phyloP scores from a whole-genome alignment of 1,140 invertebrate species.

The Drosophila fuyamai region DNA sequence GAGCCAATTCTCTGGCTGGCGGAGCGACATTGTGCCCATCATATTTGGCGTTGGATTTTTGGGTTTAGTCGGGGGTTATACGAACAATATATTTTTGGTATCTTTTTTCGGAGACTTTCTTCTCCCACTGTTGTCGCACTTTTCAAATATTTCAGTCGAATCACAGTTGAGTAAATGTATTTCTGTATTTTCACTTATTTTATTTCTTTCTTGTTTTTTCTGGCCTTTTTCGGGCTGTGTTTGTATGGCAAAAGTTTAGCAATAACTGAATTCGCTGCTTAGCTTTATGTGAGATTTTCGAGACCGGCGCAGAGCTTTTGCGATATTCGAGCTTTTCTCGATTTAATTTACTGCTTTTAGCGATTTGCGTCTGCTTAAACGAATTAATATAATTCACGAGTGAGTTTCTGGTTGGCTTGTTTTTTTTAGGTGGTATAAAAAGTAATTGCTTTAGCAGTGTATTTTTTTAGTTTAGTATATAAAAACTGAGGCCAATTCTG shows the following conservation, averaged over 20 bases:
- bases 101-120: constrained; percentile 19
- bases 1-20: constrained; percentile 86
- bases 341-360: constrained; percentile 19
- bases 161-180: constrained; percentile 45
- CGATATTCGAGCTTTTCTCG: constrained; percentile 44
- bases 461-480: constrained; percentile 29
- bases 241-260: constrained; percentile 78
- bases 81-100: constrained; percentile 15
- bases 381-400: constrained; percentile 73
- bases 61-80: constrained; percentile 19
- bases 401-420: constrained; percentile 56
- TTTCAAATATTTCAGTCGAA: constrained; percentile 7
- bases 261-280: constrained; percentile 71
- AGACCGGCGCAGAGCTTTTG: constrained; percentile 80
- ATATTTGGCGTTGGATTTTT: constrained; percentile 55
- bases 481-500: constrained; percentile 12
- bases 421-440: constrained; percentile 26
- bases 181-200: constrained; percentile 44
- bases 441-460: constrained; percentile 39
- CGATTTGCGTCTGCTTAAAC: constrained; percentile 33
- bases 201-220: constrained; percentile 14
- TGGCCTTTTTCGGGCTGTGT: constrained; percentile 15
- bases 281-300: constrained; percentile 68
- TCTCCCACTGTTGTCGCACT: constrained; percentile 34
- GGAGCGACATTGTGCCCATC: constrained; percentile 83